Percentiles rank a stretch among this genome's conserved stretches.
Conservation (phyloP, 1,140 invertebrate species). For the Nylanderia fulva region DNA sequence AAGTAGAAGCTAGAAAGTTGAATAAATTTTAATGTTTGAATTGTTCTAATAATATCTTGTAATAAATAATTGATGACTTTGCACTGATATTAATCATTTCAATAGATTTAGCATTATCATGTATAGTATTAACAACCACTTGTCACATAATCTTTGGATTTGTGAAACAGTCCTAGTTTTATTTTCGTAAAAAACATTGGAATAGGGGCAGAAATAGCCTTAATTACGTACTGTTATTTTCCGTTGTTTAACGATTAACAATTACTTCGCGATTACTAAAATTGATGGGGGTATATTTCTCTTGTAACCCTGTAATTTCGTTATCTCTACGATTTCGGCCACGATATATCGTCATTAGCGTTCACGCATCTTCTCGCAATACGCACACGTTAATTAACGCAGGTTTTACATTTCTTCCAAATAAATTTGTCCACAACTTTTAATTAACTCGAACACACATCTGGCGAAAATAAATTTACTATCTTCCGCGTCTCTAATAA, state of each 20-base stretch:
- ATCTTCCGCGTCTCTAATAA: constrained; percentile 13
- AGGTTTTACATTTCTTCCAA: constrained; percentile 49
- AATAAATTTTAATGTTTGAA: background rate
- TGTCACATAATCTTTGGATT: background rate
- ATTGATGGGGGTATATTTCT: background rate
- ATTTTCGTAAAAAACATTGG: background rate
- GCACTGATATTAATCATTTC: background rate
- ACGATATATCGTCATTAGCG: constrained; percentile 60
- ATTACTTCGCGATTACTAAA: too few relatives aligned
- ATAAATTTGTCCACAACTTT: constrained; percentile 41
- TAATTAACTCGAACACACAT: constrained; percentile 45
- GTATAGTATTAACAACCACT: background rate
- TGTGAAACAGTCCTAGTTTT: background rate
- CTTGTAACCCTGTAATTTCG: constrained; percentile 1
- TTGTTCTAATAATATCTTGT: background rate
- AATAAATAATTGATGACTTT: background rate
- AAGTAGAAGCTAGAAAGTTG: background rate
- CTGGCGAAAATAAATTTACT: constrained; percentile 38
- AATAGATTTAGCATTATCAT: background rate
- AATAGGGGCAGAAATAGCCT: background rate
- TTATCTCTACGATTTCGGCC: constrained; percentile 38
- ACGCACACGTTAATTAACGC: constrained; percentile 59
- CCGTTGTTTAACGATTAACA: constrained; percentile 43
- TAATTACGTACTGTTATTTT: constrained; percentile 19
- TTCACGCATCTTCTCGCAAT: constrained; percentile 51